Evolutionary conservation across 2,113 vertebrate genomes (phyloP), one percentile per base, ranked within the genome.

Genomic region (Columba janthina): DNA sequence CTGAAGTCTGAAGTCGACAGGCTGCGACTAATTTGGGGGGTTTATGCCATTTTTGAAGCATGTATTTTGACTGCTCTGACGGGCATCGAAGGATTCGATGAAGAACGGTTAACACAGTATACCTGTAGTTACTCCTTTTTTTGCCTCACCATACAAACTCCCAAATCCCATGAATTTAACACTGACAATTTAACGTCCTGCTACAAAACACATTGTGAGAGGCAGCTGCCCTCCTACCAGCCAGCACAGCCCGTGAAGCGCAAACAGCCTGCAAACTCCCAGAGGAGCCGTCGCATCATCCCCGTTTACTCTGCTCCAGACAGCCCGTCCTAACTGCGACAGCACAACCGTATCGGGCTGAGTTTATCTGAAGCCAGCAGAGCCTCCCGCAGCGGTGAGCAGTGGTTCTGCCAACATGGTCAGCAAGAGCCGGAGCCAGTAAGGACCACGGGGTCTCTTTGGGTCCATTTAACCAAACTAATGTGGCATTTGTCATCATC

Each of bases 231-330:
- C 92, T 54, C 13, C 0, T 79, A 80, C 62, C 85, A 92, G 85
- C 75, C 62, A 80, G 64, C 64, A 77, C 21, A 88, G 90, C 92
- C 85, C 78, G 51, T 80, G 62, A 76, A 88, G 64, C 42, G 67
- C 85, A 79, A 76, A 80, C 58, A 88, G 64, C 75, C 94, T 88
- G 85, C 67, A 86, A 15, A 76, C 61, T 17, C 79, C 90, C 88
- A 76, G 34, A 81, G 77, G 42, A 89, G 67, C 36, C 78, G 76
- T 90, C 78, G 32, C 11, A 70, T 31, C 58, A 90, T 44, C 62
- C 73, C 66, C 53, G 75, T 82, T 91, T 82, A 94, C 78, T 82
- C 82, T 84, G 64, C 65, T 65, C 50, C 85, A 94, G 74, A 79
- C 85, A 92, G 79, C 56, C 10, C 24, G 60, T 70, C 69, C 89